Evolutionary conservation across 2,888 invertebrate genomes (phyloP).

Genomic region (Apoderus coryli): DNA sequence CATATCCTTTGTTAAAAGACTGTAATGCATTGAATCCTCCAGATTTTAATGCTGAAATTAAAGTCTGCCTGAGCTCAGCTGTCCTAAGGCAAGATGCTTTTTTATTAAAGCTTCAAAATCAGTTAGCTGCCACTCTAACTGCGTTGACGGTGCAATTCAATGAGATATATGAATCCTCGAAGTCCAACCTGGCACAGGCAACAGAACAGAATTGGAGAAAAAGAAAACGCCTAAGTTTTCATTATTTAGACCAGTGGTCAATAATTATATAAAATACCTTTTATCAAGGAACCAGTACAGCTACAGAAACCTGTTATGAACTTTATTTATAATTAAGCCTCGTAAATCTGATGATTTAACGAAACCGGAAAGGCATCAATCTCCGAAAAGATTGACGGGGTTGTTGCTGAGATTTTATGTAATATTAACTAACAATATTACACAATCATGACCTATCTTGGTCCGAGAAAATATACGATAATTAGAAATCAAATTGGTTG

Average conservation of each 20-base stretch:
- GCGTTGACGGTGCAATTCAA: constrained; percentile 11
- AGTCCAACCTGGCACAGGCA: neutral
- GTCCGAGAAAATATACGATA: too few species aligned
- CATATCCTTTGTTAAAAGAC: constrained; percentile 8
- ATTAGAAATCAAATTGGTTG: too few species aligned
- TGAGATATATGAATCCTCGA: constrained; percentile 1
- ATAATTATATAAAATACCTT: too few species aligned
- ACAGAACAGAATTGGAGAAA: constrained; percentile 1
- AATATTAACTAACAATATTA: too few species aligned
- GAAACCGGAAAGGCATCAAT: too few species aligned
- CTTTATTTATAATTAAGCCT: too few species aligned
- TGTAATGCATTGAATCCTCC: constrained; percentile 9
- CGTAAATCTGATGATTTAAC: too few species aligned
- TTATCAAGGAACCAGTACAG: too few species aligned
- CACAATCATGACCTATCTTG: too few species aligned
- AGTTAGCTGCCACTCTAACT: constrained; percentile 9
- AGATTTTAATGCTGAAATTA: constrained; percentile 10
- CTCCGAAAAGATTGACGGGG: too few species aligned
- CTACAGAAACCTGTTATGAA: too few species aligned
- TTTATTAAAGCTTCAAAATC: constrained; percentile 9
- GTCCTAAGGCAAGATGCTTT: constrained; percentile 10
- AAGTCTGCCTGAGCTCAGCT: constrained; percentile 7
- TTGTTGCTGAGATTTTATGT: too few species aligned
- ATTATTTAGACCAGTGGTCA: constrained; percentile 10
- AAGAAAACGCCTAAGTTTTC: constrained; percentile 5